Conservation (phyloP, 2,888 invertebrate species). For the Empis livida region DNA sequence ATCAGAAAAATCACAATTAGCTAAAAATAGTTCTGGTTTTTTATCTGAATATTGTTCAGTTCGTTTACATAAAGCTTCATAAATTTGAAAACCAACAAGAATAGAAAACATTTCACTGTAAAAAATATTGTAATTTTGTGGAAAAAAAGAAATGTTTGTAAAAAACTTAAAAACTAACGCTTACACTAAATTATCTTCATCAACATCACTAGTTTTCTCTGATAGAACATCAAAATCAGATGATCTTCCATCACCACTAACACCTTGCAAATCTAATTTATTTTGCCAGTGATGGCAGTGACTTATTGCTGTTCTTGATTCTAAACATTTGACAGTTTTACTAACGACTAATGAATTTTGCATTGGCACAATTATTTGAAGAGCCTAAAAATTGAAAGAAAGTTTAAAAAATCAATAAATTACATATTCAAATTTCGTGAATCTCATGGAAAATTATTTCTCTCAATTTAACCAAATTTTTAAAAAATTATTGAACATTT, state of each 20-base stretch:
- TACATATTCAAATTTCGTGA: background rate
- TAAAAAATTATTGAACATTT: too few species aligned
- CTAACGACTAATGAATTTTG: background rate
- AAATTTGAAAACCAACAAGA: background rate
- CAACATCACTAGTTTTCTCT: background rate
- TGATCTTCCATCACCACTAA: background rate
- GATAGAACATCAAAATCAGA: background rate
- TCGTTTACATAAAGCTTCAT: background rate
- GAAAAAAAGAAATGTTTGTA: background rate
- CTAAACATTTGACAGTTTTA: background rate
- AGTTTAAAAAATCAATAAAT: background rate
- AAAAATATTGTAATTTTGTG: background rate
- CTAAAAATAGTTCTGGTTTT: background rate
- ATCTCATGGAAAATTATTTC: too few species aligned
- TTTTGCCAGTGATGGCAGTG: background rate
- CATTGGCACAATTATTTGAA: background rate
- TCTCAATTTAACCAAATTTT: too few species aligned
- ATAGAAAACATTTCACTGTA: background rate
- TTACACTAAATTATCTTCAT: background rate
- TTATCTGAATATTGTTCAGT: background rate
- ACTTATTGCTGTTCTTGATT: background rate
- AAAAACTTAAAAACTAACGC: too few species aligned
- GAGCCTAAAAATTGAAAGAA: background rate
- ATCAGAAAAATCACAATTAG: background rate
- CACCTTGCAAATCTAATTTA: background rate